Evolutionary conservation across 2,888 invertebrate genomes (phyloP).

Genomic region (Corythucha ciliata): DNA sequence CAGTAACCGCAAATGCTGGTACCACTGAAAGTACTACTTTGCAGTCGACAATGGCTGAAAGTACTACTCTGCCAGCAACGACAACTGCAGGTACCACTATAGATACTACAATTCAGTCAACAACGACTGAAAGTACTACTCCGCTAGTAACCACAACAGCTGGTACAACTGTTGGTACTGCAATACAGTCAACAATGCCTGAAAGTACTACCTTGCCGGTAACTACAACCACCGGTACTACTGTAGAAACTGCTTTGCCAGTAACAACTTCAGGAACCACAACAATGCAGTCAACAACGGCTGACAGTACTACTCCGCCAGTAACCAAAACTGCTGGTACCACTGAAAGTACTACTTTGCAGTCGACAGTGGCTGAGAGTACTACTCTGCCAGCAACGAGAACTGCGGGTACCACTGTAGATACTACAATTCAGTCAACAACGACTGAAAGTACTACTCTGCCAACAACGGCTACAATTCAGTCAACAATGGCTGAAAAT

Average conservation of each 20-base stretch:
- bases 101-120: not conserved
- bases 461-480: not conserved
- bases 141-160: slow-evolving; percentile 4
- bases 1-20: too few relatives aligned
- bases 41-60: not conserved
- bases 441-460: not conserved
- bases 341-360: slow-evolving; percentile 22
- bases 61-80: not conserved
- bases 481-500: not conserved
- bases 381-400: slow-evolving; percentile 5
- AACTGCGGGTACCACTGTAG: not conserved
- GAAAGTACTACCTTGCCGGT: slow-evolving; percentile 19
- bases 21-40: not conserved
- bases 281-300: slow-evolving; percentile 17
- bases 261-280: slow-evolving; percentile 27
- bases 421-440: not conserved
- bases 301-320: slow-evolving; percentile 13
- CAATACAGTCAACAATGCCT: slow-evolving; percentile 19
- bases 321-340: slow-evolving; percentile 24
- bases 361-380: slow-evolving; percentile 2
- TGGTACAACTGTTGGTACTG: slow-evolving; percentile 27
- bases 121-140: slow-evolving; percentile 24
- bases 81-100: not conserved
- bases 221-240: slow-evolving; percentile 24
- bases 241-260: slow-evolving; percentile 27